Evolutionary conservation across 2,113 vertebrate genomes (phyloP), one percentile per base, ranked within the genome.

Genomic region (Bolborhynchus lineola): DNA sequence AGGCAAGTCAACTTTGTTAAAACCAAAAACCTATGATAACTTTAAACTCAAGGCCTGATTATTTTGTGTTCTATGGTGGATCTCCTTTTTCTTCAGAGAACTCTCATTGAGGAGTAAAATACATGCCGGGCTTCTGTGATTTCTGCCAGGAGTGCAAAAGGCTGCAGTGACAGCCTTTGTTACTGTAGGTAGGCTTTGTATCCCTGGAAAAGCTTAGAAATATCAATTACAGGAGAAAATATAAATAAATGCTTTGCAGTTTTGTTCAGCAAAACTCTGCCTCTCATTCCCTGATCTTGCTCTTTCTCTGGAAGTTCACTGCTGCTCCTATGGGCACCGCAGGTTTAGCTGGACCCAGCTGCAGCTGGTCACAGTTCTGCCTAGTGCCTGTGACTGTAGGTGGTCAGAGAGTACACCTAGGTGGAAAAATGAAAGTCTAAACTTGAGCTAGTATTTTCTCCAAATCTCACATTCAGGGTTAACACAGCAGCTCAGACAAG

Each of bases 1-100:
- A 94, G 76, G 78, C 88, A 83, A 80, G 46, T 37, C 87, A 96
- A 65, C 46, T 88, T 93, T 60, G 35, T 90, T 82, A 78, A 92
- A 95, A 79, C 31, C 39, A 72, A 94, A 96, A 81, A 28, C 14
- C 59, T 67, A 7, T 33, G 50, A 55, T 75, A 86, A 77, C n/a
- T 92, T 93, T 46, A 70, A 86, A 88, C 90, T 90, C 39, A 79
- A 53, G 31, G 33, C 24, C 68, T 91, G 44, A 50, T 78, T 91
- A 44, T 64, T 91, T 71, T 76, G 41, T 86, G n/a, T 25, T 64
- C 7, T 4, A 25, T 59, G 20, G 8, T 71, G 31, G 62, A 76
- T 57, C 29, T 94, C 28, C 46, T 29, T 90, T 85, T 79, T 75
- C 41, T 82, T 91, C 44, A 52, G 53, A 74, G 10, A 53, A 26